A percentile compares a stretch with the other conserved stretches of the same genome.
phyloP scores from a whole-genome alignment of 2,888 invertebrate species.

The Alsophila aescularia region DNA sequence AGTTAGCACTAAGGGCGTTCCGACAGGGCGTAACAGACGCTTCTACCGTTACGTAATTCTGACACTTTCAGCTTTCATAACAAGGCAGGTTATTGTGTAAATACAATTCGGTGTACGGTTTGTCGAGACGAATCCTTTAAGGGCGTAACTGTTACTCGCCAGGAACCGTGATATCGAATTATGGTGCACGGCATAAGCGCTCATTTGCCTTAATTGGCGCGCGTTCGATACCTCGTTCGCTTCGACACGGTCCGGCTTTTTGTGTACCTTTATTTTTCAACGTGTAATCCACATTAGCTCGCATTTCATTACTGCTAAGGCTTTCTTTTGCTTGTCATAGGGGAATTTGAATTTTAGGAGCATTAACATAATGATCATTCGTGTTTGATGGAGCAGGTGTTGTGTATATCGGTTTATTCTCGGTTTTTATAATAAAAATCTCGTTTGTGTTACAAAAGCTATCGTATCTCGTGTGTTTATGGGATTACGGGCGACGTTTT shows the following conservation, averaged over 20 bases:
- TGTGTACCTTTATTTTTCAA: slow-evolving; percentile 49
- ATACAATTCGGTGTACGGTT: slow-evolving; percentile 61
- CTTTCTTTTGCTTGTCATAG: slow-evolving; percentile 54
- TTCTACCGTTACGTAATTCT: slow-evolving; percentile 79
- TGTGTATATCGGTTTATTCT: slow-evolving; percentile 79
- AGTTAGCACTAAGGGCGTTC: slow-evolving; percentile 78
- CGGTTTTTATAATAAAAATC: slow-evolving; percentile 80
- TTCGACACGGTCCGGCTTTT: slow-evolving; percentile 69
- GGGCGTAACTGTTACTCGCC: slow-evolving; percentile 73
- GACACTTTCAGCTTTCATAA: slow-evolving; percentile 81
- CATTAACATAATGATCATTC: slow-evolving; percentile 81
- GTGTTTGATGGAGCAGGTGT: slow-evolving; percentile 82
- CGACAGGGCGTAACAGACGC: slow-evolving; percentile 81
- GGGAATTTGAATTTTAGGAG: slow-evolving; percentile 61
- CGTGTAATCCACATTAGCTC: slow-evolving; percentile 56
- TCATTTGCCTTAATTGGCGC: slow-evolving; percentile 80
- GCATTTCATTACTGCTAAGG: slow-evolving; percentile 54
- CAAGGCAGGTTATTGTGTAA: slow-evolving; percentile 79
- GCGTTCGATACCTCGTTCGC: slow-evolving; percentile 69
- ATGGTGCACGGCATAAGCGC: slow-evolving; percentile 76
- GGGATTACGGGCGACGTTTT: slow-evolving; percentile 57
- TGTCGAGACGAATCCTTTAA: slow-evolving; percentile 70
- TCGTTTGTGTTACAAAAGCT: slow-evolving; percentile 73
- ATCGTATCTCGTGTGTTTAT: slow-evolving; percentile 67
- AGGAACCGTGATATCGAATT: slow-evolving; percentile 78